phyloP scores from a whole-genome alignment of 1,140 invertebrate genomes.

The Zaprionus taronus region DNA sequence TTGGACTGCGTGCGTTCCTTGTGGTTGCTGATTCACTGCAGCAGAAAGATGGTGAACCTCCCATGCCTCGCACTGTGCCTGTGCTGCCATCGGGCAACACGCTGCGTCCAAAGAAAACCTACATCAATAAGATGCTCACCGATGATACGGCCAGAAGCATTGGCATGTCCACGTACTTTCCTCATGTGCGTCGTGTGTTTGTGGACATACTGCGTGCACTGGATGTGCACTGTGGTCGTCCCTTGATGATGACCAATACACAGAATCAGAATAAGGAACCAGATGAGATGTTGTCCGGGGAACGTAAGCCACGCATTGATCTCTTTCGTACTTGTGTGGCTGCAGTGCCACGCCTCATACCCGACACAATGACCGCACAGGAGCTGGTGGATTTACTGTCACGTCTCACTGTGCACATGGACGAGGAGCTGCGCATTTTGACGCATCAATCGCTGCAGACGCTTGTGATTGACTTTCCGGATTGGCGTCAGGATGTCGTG shows the following conservation, averaged over 20 bases:
- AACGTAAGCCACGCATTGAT: conserved; percentile 99
- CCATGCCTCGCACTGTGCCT: conserved; percentile 97
- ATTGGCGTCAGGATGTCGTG: conserved; percentile 98
- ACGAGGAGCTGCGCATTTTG: conserved; percentile 94
- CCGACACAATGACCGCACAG: conserved; percentile 97
- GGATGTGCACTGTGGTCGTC: conserved; percentile 98
- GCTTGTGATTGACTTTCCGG: conserved; percentile 97
- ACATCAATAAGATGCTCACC: conserved; percentile 97
- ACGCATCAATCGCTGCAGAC: conserved; percentile 98
- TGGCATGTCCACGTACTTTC: conserved; percentile 98
- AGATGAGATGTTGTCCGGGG: conserved; percentile 97
- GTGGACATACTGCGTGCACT: conserved; percentile 97
- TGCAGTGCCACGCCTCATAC: conserved; percentile 98
- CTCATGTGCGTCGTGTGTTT: conserved; percentile 97
- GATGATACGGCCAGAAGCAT: conserved; percentile 98
- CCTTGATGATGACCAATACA: conserved; percentile 97
- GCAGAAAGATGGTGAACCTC: conserved; percentile 99
- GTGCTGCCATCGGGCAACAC: conserved; percentile 97
- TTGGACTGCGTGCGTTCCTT: conserved; percentile 97
- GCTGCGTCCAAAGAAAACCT: conserved; percentile 97
- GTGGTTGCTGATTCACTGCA: conserved; percentile 99
- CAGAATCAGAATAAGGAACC: conserved; percentile 98
- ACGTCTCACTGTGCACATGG: conserved; percentile 96
- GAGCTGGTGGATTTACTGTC: conserved; percentile 97
- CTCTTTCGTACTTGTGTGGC: conserved; percentile 99